phyloP scores from a whole-genome alignment of 2,797 vertebrate species.

The Hyperoplus immaculatus region DNA sequence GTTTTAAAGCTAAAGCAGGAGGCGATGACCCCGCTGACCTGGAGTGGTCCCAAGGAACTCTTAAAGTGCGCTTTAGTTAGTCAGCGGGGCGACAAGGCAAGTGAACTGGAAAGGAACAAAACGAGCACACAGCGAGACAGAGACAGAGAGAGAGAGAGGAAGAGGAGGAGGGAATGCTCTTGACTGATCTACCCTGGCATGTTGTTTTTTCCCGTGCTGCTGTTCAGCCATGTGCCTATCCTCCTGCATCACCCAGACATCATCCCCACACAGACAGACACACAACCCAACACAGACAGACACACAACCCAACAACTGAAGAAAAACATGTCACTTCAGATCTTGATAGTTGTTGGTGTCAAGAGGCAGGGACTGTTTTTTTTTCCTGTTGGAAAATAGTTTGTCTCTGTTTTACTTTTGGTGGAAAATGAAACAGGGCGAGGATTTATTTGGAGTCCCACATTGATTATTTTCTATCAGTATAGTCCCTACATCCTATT shows the following conservation, averaged over 20 bases:
- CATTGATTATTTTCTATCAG: not conserved
- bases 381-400: not conserved
- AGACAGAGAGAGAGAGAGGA: constrained; percentile 1
- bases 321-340: constrained; percentile 9
- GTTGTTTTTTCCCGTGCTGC: constrained; percentile 66
- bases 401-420: not conserved
- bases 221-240: constrained; percentile 64
- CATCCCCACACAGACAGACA: constrained; percentile 15
- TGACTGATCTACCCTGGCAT: constrained; percentile 71
- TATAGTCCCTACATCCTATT: not conserved
- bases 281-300: no score
- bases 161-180: constrained; percentile 18
- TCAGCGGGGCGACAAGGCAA: constrained; percentile 27
- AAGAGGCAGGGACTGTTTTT: not conserved
- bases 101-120: constrained; percentile 56
- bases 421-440: not conserved
- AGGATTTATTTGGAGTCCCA: not conserved
- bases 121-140: constrained; percentile 40
- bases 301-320: not conserved
- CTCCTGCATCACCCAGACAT: constrained; percentile 29
- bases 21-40: constrained; percentile 25
- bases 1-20: constrained; percentile 7
- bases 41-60: constrained; percentile 20
- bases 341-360: not conserved
- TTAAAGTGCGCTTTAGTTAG: constrained; percentile 3